These are phyloP conservation scores for Drosophila eugracilis DNA, from an alignment of 1,140 invertebrate genomes.

Conservation along the genomic window DNA sequence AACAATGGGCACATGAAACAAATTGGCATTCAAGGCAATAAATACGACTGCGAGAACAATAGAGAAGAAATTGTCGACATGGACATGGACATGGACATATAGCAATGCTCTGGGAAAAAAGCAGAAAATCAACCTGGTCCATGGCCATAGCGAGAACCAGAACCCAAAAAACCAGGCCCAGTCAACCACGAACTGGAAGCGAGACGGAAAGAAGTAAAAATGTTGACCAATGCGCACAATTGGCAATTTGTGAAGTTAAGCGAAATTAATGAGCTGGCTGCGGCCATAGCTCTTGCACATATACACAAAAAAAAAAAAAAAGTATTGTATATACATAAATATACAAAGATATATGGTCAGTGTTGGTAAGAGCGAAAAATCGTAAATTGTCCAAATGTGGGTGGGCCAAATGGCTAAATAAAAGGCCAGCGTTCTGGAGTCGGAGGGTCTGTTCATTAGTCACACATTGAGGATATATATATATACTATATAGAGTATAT, in stretches of 20 bases:
- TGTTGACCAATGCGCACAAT: conserved; percentile 82
- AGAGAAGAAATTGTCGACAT: conserved; percentile 64
- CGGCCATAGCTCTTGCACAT: conserved; percentile 36
- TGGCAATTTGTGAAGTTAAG: conserved; percentile 83
- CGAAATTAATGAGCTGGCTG: conserved; percentile 77
- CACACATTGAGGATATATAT: conserved; percentile 45
- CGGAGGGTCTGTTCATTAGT: conserved; percentile 68
- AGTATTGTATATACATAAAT: conserved; percentile 25
- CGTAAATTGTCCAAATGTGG: conserved; percentile 38
- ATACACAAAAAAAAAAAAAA: conserved; percentile 20
- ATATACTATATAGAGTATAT: conserved; percentile 2
- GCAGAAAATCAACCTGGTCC: conserved; percentile 34
- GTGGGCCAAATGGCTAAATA: conserved; percentile 65
- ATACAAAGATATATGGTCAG: conserved; percentile 7
- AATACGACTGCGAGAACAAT: conserved; percentile 74
- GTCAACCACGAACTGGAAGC: conserved; percentile 45
- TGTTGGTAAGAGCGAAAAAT: conserved; percentile 13
- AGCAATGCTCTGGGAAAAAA: conserved; percentile 12
- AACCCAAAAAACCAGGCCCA: conserved; percentile 31
- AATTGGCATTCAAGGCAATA: conserved; percentile 75
- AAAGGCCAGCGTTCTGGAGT: conserved; percentile 44
- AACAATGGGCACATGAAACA: conserved; percentile 77
- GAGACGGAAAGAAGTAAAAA: conserved; percentile 53
- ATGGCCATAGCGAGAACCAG: conserved; percentile 4
- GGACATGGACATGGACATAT: conserved; percentile 35